These are phyloP conservation scores for Amazona vittata DNA, from an alignment of 2,113 vertebrate species.

Conservation along the genomic window DNA sequence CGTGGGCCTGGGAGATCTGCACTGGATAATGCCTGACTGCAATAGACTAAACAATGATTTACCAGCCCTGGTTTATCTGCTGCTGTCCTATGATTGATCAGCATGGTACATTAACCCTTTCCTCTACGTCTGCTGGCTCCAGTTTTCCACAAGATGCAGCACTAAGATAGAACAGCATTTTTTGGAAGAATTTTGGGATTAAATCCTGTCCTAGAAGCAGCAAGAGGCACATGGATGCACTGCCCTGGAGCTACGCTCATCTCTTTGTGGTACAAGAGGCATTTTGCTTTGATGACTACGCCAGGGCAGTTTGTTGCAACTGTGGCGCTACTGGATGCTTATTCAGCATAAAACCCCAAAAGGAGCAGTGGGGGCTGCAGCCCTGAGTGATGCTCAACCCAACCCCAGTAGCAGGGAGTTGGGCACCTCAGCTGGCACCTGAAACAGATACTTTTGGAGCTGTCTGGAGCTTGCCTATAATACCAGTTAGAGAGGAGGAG, in stretches of 20 bases:
- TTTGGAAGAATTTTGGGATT: not conserved
- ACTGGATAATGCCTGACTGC: slow-evolving; percentile 47
- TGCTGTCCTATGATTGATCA: slow-evolving; percentile 2
- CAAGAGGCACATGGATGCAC: not conserved
- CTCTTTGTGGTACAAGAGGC: not conserved
- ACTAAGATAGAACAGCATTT: not conserved
- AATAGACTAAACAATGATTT: slow-evolving; percentile 71
- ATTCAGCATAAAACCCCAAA: not conserved
- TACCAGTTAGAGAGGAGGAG: not conserved
- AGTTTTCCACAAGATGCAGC: not conserved
- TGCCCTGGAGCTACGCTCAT: not conserved
- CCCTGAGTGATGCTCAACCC: not conserved
- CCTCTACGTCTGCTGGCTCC: not conserved
- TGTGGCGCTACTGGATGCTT: not conserved
- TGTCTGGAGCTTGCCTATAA: rapidly evolving
- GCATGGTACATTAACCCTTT: slow-evolving; percentile 38
- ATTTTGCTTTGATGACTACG: not conserved
- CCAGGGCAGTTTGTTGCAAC: not conserved
- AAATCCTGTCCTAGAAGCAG: not conserved
- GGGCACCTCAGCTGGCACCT: not conserved
- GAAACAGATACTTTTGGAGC: not conserved
- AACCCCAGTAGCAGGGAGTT: not conserved
- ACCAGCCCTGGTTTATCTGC: slow-evolving; percentile 49
- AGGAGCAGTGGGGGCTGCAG: not conserved
- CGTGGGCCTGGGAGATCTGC: slow-evolving; percentile 7